phyloP scores from a whole-genome alignment of 2,797 vertebrate genomes.

The Pelochelys cantorii region DNA sequence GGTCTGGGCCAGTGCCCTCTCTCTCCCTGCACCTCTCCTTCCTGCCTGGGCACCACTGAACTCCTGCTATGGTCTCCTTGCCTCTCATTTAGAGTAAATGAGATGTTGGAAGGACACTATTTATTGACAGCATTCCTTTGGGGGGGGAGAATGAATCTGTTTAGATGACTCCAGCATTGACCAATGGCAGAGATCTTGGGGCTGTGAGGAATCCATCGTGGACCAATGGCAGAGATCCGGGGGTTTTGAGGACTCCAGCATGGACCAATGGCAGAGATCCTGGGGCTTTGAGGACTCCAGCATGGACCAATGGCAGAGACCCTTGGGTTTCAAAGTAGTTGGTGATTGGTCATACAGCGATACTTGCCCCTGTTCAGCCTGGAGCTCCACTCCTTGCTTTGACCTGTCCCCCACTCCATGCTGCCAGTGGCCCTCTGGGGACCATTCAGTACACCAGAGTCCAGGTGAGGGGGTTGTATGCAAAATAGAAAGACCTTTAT shows the following conservation, averaged over 20 bases:
- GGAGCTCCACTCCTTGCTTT: neutral
- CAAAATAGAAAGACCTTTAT: conserved; percentile 58
- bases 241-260: too few relatives aligned
- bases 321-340: neutral
- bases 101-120: neutral
- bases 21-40: neutral
- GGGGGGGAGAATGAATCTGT: too few relatives aligned
- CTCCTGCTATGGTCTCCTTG: neutral
- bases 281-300: neutral
- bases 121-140: too few relatives aligned
- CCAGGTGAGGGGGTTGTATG: neutral
- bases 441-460: neutral
- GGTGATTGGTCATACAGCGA: neutral
- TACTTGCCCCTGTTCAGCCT: neutral
- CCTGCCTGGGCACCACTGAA: neutral
- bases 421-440: neutral
- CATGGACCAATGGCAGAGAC: neutral
- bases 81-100: neutral
- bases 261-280: neutral
- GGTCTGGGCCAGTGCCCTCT: neutral
- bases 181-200: too few relatives aligned
- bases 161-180: too few relatives aligned
- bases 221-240: too few relatives aligned
- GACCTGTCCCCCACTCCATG: neutral
- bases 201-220: too few relatives aligned